Conservation (phyloP, 2,113 vertebrate genomes). For the Cebus imitator region DNA sequence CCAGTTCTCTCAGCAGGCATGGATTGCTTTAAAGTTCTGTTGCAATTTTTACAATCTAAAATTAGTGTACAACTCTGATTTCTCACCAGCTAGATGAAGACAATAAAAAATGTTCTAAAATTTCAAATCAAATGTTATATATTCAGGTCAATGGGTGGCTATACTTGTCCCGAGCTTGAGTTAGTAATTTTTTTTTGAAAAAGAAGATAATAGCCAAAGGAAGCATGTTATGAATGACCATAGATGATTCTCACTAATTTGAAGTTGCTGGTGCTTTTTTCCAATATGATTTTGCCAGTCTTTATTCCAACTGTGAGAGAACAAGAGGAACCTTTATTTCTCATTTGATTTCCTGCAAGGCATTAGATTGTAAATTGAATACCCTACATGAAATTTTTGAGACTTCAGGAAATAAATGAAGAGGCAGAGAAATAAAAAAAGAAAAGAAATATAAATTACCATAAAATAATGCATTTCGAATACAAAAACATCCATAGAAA, state of each 20-base stretch:
- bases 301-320: constrained; percentile 56
- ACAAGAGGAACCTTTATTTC: constrained; percentile 38
- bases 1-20: not conserved
- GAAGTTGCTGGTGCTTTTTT: constrained; percentile 27
- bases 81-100: not conserved
- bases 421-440: constrained; percentile 29
- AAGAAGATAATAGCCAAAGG: not conserved
- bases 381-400: constrained; percentile 61
- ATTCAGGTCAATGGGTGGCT: not conserved
- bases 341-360: constrained; percentile 55
- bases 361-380: constrained; percentile 66
- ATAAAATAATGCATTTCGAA: constrained; percentile 42
- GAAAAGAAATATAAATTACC: constrained; percentile 40
- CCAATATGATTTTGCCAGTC: constrained; percentile 55
- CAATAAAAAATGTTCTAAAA: constrained; percentile 31
- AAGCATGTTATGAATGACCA: not conserved
- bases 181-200: not conserved
- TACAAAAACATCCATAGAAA: constrained; percentile 20
- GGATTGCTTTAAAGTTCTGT: not conserved
- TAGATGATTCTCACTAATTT: constrained; percentile 62
- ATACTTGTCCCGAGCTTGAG: not conserved
- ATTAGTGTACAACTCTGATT: not conserved
- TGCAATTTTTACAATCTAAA: not conserved
- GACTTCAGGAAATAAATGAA: constrained; percentile 62
- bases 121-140: constrained; percentile 4